Evolutionary conservation across 37 sponge, comb jelly and placozoan species (phyloP), one percentile per base, ranked within the genome.

Genomic region (Haliclona indistincta): DNA sequence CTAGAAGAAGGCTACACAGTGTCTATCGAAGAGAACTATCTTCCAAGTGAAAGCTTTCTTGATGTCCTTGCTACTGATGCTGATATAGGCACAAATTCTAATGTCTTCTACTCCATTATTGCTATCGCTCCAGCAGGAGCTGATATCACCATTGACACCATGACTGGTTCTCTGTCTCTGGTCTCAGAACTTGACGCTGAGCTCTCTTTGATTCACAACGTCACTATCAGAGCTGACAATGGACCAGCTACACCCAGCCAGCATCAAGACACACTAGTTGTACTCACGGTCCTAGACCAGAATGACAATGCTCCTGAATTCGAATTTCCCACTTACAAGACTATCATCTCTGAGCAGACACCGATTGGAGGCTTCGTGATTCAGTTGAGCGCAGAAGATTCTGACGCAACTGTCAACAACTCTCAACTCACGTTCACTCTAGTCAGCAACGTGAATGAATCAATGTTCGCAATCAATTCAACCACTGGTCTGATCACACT

Each of bases 291-390:
- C 29, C 5, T 23, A 4, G 91, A 94, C 56, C 55, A 80, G 28
- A 94, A 94, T 63, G 95, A 94, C 54, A 67, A 83, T 54, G 43
- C 84, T 13, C 87, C 90, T 17, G 42, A 51, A 36, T 80, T 89
- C 60, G 34, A 19, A 7, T 67, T 60, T 32, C 11, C 51, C 2
- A 62, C 68, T 30, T 91, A 83, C 39, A 22, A 43, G 6, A 53
- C 52, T 10, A 32, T 33, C 35, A 30, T 83, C 10, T 25, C 49
- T n/a, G 87, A 91, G 56, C 15, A 70, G 32, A 72, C 42, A 15
- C 36, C 54, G 0, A 47, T 78, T 39, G 80, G 89, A 19, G 38
- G 32, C 5, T 29, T n/a, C 4, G 80, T 83, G 25, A 34, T 74
- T 22, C 52, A 72, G 22, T 49, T 83, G 0, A 43, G n/a, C 25